These are phyloP conservation scores for Chrysoperla carnea DNA, from an alignment of 1,140 invertebrate genomes.

Conservation along the genomic window DNA sequence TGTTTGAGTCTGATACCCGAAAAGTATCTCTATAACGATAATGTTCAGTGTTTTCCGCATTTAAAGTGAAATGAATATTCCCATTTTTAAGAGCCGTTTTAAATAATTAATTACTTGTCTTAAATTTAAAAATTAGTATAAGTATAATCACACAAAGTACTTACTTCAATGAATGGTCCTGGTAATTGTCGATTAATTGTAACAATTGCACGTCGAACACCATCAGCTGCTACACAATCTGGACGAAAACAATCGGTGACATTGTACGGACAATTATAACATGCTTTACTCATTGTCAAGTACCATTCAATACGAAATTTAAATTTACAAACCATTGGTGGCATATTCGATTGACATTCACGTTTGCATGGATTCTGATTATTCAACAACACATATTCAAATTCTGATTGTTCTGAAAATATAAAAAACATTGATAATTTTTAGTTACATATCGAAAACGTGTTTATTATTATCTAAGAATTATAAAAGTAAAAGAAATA, in stretches of 20 bases:
- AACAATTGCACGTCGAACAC: slow-evolving; percentile 48
- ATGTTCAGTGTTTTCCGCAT: no score
- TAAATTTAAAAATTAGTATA: no score
- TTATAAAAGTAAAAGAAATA: no score
- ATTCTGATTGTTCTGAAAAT: neutral
- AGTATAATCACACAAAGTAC: no score
- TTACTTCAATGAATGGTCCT: slow-evolving; percentile 66
- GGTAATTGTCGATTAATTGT: slow-evolving; percentile 76
- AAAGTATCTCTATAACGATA: no score
- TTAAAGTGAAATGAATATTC: no score
- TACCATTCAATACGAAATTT: slow-evolving; percentile 60
- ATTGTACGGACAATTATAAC: slow-evolving; percentile 64
- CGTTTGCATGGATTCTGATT: slow-evolving; percentile 29
- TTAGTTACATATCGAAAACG: no score
- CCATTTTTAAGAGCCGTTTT: no score
- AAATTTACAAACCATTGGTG: slow-evolving; percentile 49
- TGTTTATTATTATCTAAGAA: no score
- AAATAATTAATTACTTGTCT: no score
- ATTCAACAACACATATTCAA: slow-evolving; percentile 12
- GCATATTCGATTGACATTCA: slow-evolving; percentile 26
- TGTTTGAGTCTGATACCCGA: no score
- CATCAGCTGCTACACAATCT: slow-evolving; percentile 71
- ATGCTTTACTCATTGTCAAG: slow-evolving; percentile 71
- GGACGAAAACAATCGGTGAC: slow-evolving; percentile 51
- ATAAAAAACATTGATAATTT: no score